Evolutionary conservation across 2,113 vertebrate species (phyloP).

Genomic region (Albula glossodonta): DNA sequence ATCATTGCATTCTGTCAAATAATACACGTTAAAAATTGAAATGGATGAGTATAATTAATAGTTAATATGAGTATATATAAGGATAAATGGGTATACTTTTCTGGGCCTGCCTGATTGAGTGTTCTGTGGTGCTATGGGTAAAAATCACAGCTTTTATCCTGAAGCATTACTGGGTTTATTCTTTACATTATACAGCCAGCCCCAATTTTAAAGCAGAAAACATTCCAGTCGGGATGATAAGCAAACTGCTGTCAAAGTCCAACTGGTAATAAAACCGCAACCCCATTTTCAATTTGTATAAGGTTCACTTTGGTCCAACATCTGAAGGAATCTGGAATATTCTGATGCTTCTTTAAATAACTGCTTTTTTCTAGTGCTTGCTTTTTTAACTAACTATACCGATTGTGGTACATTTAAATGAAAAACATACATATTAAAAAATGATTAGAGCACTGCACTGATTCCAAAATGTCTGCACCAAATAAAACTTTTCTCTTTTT

Average conservation of each 20-base stretch:
- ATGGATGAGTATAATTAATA: background rate
- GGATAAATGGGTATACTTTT: background rate
- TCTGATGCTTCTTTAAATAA: too few relatives aligned
- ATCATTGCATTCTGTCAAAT: background rate
- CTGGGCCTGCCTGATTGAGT: background rate
- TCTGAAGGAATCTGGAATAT: too few relatives aligned
- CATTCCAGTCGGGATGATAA: background rate
- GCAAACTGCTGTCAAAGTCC: background rate
- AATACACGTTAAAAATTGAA: background rate
- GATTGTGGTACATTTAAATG: too few relatives aligned
- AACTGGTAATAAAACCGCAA: background rate
- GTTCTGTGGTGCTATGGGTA: background rate
- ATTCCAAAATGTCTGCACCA: background rate
- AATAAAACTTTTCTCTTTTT: background rate
- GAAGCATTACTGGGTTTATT: background rate
- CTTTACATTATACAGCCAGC: background rate
- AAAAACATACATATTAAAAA: too few relatives aligned
- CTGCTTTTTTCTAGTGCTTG: too few relatives aligned
- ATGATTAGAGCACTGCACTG: too few relatives aligned
- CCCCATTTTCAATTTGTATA: background rate
- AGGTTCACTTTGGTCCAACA: too few relatives aligned
- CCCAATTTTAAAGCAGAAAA: background rate
- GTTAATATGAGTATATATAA: background rate
- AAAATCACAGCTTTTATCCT: background rate
- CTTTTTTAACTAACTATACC: too few relatives aligned